phyloP scores from a whole-genome alignment of 2,888 invertebrate species.

The Bombylius discolor region DNA sequence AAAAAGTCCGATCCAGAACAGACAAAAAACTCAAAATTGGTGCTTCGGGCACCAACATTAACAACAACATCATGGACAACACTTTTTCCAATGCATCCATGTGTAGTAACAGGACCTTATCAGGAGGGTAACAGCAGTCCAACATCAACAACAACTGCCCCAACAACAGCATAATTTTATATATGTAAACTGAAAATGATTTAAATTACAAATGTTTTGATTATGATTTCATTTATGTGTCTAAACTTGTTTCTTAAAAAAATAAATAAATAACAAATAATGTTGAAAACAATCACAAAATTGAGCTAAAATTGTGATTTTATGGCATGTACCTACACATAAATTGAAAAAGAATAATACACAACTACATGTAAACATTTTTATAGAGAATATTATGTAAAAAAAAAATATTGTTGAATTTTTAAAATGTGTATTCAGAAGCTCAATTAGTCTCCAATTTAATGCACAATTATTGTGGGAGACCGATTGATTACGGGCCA shows the following conservation, averaged over 20 bases:
- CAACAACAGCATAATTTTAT: constrained; percentile 4
- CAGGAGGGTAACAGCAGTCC: constrained; percentile 48
- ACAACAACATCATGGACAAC: constrained; percentile 77
- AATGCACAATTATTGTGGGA: not conserved
- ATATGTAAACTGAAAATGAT: no score
- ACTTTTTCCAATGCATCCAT: constrained; percentile 74
- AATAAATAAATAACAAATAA: not conserved
- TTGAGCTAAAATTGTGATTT: constrained; percentile 8
- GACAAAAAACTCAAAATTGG: constrained; percentile 38
- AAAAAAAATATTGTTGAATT: no score
- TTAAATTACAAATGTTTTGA: no score
- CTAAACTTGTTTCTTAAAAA: no score
- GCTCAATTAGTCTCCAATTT: not conserved
- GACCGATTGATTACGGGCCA: not conserved
- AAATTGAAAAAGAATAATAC: not conserved
- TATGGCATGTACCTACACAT: constrained; percentile 1
- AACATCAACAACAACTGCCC: constrained; percentile 27
- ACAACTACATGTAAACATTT: not conserved
- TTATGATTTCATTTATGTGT: constrained; percentile 1
- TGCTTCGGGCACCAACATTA: constrained; percentile 44
- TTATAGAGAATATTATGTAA: no score
- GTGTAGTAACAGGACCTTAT: constrained; percentile 75
- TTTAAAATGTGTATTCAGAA: no score
- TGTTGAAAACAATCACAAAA: not conserved
- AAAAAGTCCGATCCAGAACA: constrained; percentile 28